Percentiles rank a stretch among this genome's conserved stretches.
Evolutionary conservation across 2,888 invertebrate genomes (phyloP).

Genomic region (Thysanoteuthis rhombus): DNA sequence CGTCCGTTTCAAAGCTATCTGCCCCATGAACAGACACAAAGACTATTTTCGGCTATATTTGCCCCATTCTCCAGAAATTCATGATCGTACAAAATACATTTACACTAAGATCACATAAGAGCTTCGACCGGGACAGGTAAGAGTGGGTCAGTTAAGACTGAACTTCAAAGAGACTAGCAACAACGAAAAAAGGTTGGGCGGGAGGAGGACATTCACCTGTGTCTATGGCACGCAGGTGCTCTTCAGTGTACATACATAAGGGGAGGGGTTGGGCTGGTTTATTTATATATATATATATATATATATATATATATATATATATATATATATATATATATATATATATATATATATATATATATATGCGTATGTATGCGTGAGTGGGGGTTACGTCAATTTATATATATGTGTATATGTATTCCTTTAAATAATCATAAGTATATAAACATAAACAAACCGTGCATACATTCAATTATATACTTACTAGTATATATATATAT

Average conservation of each 20-base stretch:
- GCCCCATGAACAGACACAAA: not conserved
- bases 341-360: not conserved
- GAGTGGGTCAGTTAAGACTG: not conserved
- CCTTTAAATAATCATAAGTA: not conserved
- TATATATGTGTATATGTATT: not conserved
- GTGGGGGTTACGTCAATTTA: not conserved
- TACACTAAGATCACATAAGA: not conserved
- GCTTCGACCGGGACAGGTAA: not conserved
- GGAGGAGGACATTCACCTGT: not conserved
- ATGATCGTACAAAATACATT: not conserved
- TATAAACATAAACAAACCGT: not conserved
- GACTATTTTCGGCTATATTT: constrained; percentile 12
- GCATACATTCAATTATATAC: not conserved
- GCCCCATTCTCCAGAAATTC: not conserved
- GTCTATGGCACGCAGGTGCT: not conserved
- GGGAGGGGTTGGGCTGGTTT: not conserved
- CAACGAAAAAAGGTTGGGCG: not conserved
- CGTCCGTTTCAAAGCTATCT: not conserved
- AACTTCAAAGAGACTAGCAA: not conserved
- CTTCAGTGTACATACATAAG: not conserved
- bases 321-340: not conserved
- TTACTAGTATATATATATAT: not conserved
- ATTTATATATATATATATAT: not conserved
- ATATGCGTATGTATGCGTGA: not conserved
- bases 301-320: not conserved